phyloP scores from a whole-genome alignment of 1,140 invertebrate genomes.

The Drosophila punjabiensis region DNA sequence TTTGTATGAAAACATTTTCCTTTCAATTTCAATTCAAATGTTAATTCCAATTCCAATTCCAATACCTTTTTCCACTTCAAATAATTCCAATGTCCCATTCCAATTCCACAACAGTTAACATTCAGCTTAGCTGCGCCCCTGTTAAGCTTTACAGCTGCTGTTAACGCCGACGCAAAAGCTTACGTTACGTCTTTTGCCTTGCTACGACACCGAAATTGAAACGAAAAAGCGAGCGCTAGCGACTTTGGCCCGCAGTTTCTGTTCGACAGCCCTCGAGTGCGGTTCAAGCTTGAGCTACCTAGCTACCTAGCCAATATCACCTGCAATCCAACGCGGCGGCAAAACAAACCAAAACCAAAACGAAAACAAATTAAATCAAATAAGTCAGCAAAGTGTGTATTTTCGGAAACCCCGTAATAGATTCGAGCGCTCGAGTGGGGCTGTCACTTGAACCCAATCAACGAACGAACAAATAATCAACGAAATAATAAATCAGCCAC shows the following conservation, averaged over 20 bases:
- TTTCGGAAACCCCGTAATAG: constrained; percentile 46
- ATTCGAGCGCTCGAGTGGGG: constrained; percentile 39
- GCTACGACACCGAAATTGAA: constrained; percentile 32
- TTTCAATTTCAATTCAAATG: neutral
- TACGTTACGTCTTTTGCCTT: constrained; percentile 21
- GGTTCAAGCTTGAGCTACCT: constrained; percentile 24
- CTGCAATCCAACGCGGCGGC: constrained; percentile 11
- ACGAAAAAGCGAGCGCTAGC: constrained; percentile 61
- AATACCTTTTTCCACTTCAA: neutral
- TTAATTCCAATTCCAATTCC: neutral
- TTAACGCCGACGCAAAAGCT: constrained; percentile 34
- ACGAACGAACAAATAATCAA: constrained; percentile 56
- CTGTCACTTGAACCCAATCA: constrained; percentile 81
- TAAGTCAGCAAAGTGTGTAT: constrained; percentile 44
- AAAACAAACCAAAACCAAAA: constrained; percentile 2
- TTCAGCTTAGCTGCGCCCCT: constrained; percentile 1
- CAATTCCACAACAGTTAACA: neutral
- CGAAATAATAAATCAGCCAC: constrained; percentile 56
- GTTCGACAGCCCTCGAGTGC: constrained; percentile 71
- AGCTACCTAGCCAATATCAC: neutral
- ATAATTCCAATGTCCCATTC: neutral
- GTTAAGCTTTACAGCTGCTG: constrained; percentile 15
- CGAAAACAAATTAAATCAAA: constrained; percentile 12
- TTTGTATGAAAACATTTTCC: too few relatives aligned
- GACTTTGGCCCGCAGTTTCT: constrained; percentile 56